Conservation (phyloP, 2,113 vertebrate genomes). For the Seriola quinqueradiata region DNA sequence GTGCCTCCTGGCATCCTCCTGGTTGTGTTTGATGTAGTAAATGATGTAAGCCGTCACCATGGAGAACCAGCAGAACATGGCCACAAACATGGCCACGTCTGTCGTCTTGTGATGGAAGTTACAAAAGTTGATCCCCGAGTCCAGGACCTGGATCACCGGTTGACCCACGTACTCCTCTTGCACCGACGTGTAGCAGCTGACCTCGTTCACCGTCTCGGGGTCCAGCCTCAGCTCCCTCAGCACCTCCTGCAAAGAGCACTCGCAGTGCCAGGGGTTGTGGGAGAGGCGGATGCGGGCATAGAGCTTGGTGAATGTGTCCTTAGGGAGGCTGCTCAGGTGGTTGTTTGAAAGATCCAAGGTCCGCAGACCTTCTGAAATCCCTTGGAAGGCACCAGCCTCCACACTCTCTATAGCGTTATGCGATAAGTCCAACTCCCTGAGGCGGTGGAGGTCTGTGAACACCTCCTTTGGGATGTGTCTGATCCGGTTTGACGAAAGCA, state of each 20-base stretch:
- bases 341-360: conserved; percentile 91
- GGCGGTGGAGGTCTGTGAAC: conserved; percentile 86
- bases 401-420: conserved; percentile 88
- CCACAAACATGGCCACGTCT: conserved; percentile 89
- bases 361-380: conserved; percentile 84
- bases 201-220: conserved; percentile 86
- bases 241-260: conserved; percentile 90
- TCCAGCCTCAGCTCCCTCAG: conserved; percentile 87
- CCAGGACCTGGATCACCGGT: conserved; percentile 89
- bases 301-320: conserved; percentile 87
- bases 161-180: conserved; percentile 87
- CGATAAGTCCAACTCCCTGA: conserved; percentile 90
- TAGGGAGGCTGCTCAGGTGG: conserved; percentile 88
- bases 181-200: conserved; percentile 88
- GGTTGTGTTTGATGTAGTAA: conserved; percentile 91
- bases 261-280: conserved; percentile 92
- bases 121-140: conserved; percentile 90
- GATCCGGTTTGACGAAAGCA: conserved; percentile 90
- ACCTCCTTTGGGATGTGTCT: conserved; percentile 86
- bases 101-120: conserved; percentile 87
- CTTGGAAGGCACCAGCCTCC: conserved; percentile 86
- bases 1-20: conserved; percentile 87
- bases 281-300: conserved; percentile 87
- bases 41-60: conserved; percentile 89
- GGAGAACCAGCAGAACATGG: conserved; percentile 93